These are phyloP conservation scores for Ormyrus labotus DNA, from an alignment of 2,888 invertebrate species.

Conservation along the genomic window DNA sequence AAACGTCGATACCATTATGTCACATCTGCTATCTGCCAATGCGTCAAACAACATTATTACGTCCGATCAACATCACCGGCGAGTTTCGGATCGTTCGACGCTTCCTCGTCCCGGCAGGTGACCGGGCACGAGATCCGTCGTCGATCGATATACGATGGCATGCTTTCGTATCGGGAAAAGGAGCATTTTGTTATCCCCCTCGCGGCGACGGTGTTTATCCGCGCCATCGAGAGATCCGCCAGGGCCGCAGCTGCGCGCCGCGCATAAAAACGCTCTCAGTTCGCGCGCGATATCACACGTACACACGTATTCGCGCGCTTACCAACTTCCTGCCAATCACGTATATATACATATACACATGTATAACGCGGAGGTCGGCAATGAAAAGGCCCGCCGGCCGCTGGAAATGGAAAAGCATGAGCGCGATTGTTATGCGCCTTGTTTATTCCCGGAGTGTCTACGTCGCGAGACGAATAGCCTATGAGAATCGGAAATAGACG, in stretches of 20 bases:
- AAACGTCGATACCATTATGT: too few relatives aligned
- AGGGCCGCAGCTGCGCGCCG: constrained; percentile 15
- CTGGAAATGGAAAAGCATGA: constrained; percentile 14
- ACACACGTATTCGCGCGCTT: background rate
- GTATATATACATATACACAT: too few relatives aligned
- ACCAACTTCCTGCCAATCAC: constrained; percentile 17
- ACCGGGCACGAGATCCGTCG: too few relatives aligned
- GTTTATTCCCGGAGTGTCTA: background rate
- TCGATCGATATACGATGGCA: too few relatives aligned
- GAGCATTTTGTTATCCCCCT: too few relatives aligned
- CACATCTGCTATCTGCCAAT: too few relatives aligned
- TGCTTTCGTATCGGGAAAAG: too few relatives aligned
- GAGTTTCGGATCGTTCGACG: too few relatives aligned
- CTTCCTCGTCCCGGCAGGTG: too few relatives aligned
- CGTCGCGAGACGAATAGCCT: background rate
- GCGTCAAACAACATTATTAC: too few relatives aligned
- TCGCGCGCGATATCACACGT: background rate
- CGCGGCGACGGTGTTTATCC: too few relatives aligned
- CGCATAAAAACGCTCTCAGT: constrained; percentile 3
- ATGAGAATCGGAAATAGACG: constrained; percentile 1
- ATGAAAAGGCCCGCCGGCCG: background rate
- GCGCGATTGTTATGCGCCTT: background rate
- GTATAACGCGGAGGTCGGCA: constrained; percentile 16
- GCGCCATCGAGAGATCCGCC: constrained; percentile 8
- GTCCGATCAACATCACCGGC: too few relatives aligned